Evolutionary conservation across 2,113 vertebrate genomes (phyloP).

Genomic region (Ctenodactylus gundi): DNA sequence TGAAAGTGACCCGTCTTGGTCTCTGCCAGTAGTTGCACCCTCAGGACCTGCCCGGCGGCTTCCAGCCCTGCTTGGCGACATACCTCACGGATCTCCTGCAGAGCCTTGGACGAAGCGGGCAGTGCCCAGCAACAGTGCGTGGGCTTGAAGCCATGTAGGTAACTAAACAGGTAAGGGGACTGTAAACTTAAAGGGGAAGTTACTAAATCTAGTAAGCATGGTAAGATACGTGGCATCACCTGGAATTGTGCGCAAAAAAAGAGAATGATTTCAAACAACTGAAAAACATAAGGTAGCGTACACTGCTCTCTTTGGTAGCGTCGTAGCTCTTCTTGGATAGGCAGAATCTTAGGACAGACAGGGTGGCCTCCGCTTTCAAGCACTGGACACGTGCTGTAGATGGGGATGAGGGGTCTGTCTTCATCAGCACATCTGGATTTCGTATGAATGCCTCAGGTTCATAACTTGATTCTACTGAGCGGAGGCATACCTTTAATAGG

Average conservation of each 20-base stretch:
- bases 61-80: too few species aligned
- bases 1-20: background rate
- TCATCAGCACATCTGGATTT: background rate
- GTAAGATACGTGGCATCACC: background rate
- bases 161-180: background rate
- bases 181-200: background rate
- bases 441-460: background rate
- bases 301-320: too few species aligned
- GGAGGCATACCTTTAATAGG: background rate
- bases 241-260: background rate
- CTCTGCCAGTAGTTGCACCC: background rate
- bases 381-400: too few species aligned
- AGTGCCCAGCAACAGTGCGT: background rate
- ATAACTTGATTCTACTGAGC: background rate
- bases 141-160: background rate
- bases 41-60: background rate
- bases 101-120: background rate
- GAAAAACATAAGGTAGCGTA: background rate
- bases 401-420: background rate
- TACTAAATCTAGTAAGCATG: background rate
- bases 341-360: background rate
- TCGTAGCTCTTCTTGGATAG: background rate
- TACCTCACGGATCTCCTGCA: background rate
- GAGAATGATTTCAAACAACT: background rate
- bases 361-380: fast-evolving